Evolutionary conservation across 92 coral and sea anemone species (phyloP), one percentile per base, ranked within the genome.

Genomic region (Phenganax stokvisi): DNA sequence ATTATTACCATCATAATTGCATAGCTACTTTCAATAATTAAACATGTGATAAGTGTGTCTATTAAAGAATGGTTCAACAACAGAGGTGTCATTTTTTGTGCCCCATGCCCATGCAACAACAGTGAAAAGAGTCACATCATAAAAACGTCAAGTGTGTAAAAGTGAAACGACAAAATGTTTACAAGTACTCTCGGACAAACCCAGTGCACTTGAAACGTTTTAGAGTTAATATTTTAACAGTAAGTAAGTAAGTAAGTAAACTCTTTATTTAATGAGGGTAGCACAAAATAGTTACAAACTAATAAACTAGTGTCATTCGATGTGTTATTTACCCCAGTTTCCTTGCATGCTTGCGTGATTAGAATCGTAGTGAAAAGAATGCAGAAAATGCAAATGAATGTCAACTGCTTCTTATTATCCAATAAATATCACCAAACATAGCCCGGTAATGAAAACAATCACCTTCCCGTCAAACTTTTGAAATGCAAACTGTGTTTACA

Each of bases 401-500:
- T 68, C 53, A 68, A 68, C 73, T 30, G 1, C 67, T 53, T 28
- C 54, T 30, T 68, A 68, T 68, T 68, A 68, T 68, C 73, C 73
- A 68, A 68, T 68, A 68, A 68, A 68, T 68, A 68, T 68, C 47
- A 68, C 12, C 54, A 68, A 68, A 37, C 73, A 68, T 20, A 37
- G 47, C 47, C 10, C 31, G 53, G 73, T n/a, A 68, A 37, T 37
- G 15, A 68, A 68, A 28, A 29, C 73, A 68, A 68, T 67, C 51
- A 67, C 51, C 58, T 69, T 56, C 65, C 54, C 58, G 63, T 74
- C 79, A 80, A 85, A 79, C 75, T 44, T 65, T 85, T 86, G 55
- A 31, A 72, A 82, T 60, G 44, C 79, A 57, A 37, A 11, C 78
- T 63, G 81, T 27, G 79, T 81, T 86, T 86, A 79, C 89, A 74